Percentiles rank a stretch among this genome's conserved stretches.
Conservation (phyloP, 2,113 vertebrate genomes). For the Oceanites oceanicus region DNA sequence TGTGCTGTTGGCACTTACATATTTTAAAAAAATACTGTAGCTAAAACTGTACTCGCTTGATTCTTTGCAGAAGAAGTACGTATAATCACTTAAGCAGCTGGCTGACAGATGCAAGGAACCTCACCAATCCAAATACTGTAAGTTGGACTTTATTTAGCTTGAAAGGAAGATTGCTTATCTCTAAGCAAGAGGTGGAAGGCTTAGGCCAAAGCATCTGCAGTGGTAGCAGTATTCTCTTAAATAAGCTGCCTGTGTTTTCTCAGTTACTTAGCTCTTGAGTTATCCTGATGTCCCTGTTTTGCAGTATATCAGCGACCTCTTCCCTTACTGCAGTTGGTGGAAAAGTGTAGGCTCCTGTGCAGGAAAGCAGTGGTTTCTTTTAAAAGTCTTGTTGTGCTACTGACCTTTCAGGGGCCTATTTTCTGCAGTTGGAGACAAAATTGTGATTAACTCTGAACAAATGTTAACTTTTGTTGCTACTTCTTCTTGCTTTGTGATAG, state of each 20-base stretch:
- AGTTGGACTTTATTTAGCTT: constrained; percentile 64
- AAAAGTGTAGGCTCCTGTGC: neutral
- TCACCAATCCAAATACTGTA: constrained; percentile 99
- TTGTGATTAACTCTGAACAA: neutral
- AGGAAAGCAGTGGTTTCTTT: neutral
- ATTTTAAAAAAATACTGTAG: neutral
- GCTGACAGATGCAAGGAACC: constrained; percentile 97
- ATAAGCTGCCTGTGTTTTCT: neutral
- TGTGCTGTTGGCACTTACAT: neutral
- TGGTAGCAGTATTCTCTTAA: neutral
- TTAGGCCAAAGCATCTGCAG: neutral
- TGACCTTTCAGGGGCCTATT: neutral
- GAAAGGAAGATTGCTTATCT: neutral
- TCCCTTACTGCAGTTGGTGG: neutral
- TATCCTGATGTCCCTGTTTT: neutral
- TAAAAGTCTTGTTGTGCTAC: neutral
- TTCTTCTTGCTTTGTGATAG: neutral
- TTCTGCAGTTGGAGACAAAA: neutral
- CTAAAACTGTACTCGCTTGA: constrained; percentile 36
- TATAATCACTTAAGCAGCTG: constrained; percentile 99
- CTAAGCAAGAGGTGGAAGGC: neutral
- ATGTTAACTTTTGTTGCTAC: neutral
- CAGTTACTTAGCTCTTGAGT: rapidly evolving
- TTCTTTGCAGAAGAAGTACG: constrained; percentile 90
- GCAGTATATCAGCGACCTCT: neutral